These are phyloP conservation scores for Capromys pilorides DNA, from an alignment of 2,797 vertebrate species.

Conservation along the genomic window DNA sequence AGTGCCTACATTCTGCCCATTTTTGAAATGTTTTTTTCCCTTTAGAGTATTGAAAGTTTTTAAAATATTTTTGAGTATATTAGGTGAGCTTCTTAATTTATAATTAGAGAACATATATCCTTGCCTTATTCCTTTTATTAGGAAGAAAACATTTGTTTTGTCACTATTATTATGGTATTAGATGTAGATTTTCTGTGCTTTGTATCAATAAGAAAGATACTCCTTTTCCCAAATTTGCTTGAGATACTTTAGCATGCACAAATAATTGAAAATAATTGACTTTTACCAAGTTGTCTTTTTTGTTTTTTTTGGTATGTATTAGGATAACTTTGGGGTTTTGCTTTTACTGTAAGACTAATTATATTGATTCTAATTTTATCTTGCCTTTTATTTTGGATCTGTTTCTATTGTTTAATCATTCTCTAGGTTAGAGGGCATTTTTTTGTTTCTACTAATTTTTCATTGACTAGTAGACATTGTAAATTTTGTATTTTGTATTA, in stretches of 20 bases:
- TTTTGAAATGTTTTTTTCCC: not conserved
- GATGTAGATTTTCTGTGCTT: not conserved
- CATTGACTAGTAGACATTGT: not conserved
- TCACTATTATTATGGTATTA: not conserved
- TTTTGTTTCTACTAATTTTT: not conserved
- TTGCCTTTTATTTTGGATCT: not conserved
- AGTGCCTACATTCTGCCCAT: not conserved
- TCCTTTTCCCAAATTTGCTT: not conserved
- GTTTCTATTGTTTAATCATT: not conserved
- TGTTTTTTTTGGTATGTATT: not conserved
- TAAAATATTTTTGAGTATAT: not conserved
- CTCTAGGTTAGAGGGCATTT: not conserved
- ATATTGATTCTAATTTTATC: not conserved
- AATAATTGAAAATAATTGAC: not conserved
- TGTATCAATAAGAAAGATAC: not conserved
- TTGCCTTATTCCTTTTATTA: not conserved
- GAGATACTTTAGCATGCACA: not conserved
- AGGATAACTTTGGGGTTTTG: not conserved
- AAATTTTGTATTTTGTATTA: not conserved
- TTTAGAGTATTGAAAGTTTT: not conserved
- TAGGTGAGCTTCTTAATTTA: not conserved
- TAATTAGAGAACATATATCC: not conserved
- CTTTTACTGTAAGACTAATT: not conserved
- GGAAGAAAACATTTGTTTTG: not conserved
- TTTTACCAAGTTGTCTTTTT: not conserved